These are phyloP conservation scores for Ophthalmolycus amberensis DNA, from an alignment of 2,113 vertebrate genomes.

Conservation along the genomic window DNA sequence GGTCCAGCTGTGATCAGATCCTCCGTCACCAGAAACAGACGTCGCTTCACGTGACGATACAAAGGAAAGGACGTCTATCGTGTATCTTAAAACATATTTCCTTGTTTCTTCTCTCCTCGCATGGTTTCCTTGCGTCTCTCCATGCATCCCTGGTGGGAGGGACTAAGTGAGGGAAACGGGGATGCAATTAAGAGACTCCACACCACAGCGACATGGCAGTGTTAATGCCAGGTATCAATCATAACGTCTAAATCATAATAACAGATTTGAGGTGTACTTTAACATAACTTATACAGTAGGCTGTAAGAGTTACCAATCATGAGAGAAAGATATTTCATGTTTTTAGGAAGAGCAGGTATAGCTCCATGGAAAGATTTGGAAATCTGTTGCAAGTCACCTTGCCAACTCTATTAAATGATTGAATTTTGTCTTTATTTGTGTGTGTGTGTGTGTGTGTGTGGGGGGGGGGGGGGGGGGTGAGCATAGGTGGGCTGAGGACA, in stretches of 20 bases:
- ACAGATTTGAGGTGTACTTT: background rate
- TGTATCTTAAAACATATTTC: no score
- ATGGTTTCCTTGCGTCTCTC: no score
- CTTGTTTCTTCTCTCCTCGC: no score
- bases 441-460: constrained; percentile 3
- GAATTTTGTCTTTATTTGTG: background rate
- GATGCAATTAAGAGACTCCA: no score
- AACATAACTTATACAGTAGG: background rate
- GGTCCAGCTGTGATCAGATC: no score
- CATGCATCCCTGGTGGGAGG: no score
- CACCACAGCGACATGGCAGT: background rate
- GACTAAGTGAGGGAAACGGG: no score
- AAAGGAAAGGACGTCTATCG: no score
- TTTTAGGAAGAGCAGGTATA: background rate
- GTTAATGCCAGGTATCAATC: constrained; percentile 1
- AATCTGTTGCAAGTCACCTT: constrained; percentile 24
- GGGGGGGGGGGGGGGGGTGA: background rate
- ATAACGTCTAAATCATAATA: background rate
- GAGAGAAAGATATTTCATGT: background rate
- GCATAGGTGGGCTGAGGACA: background rate
- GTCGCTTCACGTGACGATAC: no score
- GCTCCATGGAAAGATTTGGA: constrained; percentile 25
- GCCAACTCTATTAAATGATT: constrained; percentile 17
- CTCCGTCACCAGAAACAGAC: no score
- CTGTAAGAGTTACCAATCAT: background rate